Percentiles rank a stretch among this genome's conserved stretches.
Evolutionary conservation across 2,888 invertebrate genomes (phyloP).

Genomic region (Patella ulyssiponensis): DNA sequence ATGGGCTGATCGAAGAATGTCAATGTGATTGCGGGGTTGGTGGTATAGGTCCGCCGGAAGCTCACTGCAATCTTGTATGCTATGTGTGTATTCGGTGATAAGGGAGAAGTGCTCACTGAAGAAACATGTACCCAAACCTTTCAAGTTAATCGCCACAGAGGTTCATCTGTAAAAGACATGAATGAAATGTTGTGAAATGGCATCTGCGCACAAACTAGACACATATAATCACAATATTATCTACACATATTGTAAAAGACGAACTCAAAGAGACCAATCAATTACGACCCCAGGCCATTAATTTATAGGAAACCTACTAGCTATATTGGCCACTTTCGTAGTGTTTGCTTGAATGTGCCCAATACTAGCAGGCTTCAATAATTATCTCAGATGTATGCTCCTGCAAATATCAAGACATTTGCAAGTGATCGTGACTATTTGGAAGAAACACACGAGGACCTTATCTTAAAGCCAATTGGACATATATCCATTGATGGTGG

Average conservation of each 20-base stretch:
- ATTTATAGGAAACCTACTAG: no score
- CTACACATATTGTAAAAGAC: no score
- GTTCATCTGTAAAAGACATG: background rate
- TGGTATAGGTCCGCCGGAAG: background rate
- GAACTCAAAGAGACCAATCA: background rate
- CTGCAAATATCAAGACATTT: background rate
- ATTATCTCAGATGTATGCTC: background rate
- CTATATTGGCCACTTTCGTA: background rate
- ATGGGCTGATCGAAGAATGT: background rate
- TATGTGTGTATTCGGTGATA: background rate
- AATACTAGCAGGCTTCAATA: background rate
- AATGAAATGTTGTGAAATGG: no score
- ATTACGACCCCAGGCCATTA: background rate
- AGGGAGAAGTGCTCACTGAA: background rate
- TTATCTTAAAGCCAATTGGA: background rate
- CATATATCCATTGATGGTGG: background rate
- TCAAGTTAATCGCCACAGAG: background rate
- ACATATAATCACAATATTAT: no score
- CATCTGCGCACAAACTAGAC: no score
- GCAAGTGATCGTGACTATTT: background rate
- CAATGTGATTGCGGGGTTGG: constrained; percentile 12
- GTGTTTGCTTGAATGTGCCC: background rate
- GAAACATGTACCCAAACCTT: background rate
- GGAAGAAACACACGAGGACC: background rate
- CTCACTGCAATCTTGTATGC: background rate